Conservation (phyloP, 1,140 invertebrate genomes). For the silkworm (Bombyx mori) region ASM3026992v2 NC_085111.1:7450501-7451000, state of each 20-base stretch:
- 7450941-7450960: conserved; percentile 60
- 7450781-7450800: conserved; percentile 59
- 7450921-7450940: conserved; percentile 60
- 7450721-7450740: conserved; percentile 54
- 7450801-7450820: conserved; percentile 67
- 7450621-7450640: conserved; percentile 56
- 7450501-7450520: conserved; percentile 20
- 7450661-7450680: too few relatives aligned
- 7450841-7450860: conserved; percentile 66
- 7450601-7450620: conserved; percentile 63
- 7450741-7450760: conserved; percentile 52
- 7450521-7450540: conserved; percentile 23
- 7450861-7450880: conserved; percentile 57
- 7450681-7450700: conserved; percentile 14
- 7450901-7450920: conserved; percentile 61
- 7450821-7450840: conserved; percentile 68
- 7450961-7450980: conserved; percentile 48
- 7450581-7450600: conserved; percentile 65
- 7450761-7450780: conserved; percentile 44
- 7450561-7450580: conserved; percentile 47
- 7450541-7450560: conserved; percentile 58
- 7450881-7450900: conserved; percentile 67
- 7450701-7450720: conserved; percentile 10
- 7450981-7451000: conserved; percentile 57
- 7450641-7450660: conserved; percentile 33